A percentile compares a stretch with the other conserved stretches of the same genome.
These are phyloP conservation scores for Aphidius gifuensis DNA, from an alignment of 1,140 invertebrate genomes.

Conservation along the genomic window DNA sequence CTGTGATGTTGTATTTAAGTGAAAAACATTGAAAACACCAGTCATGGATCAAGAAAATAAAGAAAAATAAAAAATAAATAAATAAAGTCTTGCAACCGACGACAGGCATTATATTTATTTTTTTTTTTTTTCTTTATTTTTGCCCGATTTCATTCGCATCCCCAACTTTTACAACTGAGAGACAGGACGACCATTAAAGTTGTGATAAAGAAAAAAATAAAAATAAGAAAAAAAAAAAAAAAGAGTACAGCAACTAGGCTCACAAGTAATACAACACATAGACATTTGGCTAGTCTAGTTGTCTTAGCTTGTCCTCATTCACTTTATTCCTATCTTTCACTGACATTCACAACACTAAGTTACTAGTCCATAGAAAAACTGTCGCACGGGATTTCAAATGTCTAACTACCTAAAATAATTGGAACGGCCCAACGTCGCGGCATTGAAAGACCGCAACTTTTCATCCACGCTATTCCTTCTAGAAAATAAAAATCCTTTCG, in stretches of 20 bases:
- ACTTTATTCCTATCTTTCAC: neutral
- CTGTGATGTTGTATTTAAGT: neutral
- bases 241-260: neutral
- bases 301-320: too few relatives aligned
- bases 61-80: neutral
- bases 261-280: too few relatives aligned
- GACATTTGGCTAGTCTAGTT: too few relatives aligned
- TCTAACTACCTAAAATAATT: slow-evolving; percentile 29
- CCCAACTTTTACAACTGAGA: neutral
- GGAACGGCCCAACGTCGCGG: slow-evolving; percentile 17
- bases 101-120: slow-evolving; percentile 9
- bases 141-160: too few relatives aligned
- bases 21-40: neutral
- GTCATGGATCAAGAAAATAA: neutral
- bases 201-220: neutral
- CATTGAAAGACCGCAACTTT: slow-evolving; percentile 24
- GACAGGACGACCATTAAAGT: slow-evolving; percentile 12
- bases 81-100: slow-evolving; percentile 17
- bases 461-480: slow-evolving; percentile 10
- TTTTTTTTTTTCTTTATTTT: slow-evolving; percentile 1
- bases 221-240: neutral
- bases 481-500: too few relatives aligned
- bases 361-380: slow-evolving; percentile 23
- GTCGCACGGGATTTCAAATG: slow-evolving; percentile 24
- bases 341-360: slow-evolving; percentile 11